Evolutionary conservation across 2,888 invertebrate species (phyloP).

Genomic region (Agrochola lychnidis): DNA sequence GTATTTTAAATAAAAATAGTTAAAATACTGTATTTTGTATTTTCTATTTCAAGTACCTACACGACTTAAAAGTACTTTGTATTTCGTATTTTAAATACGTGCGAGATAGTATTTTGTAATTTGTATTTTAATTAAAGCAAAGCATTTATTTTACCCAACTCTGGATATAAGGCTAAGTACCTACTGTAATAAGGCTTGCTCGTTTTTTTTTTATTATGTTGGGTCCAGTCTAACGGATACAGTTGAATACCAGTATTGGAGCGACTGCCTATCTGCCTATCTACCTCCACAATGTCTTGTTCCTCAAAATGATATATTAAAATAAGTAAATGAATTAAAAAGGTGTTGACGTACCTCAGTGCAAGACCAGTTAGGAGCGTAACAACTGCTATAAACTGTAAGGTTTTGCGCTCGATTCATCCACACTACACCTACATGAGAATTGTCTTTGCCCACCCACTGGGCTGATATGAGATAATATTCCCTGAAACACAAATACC

Average conservation of each 20-base stretch:
- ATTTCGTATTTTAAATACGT: too few species aligned
- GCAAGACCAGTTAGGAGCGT: constrained; percentile 95
- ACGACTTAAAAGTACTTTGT: too few species aligned
- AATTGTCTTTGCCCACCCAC: constrained; percentile 95
- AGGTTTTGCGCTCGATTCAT: constrained; percentile 98
- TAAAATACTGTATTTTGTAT: too few species aligned
- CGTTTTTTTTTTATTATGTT: background rate
- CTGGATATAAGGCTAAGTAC: too few species aligned
- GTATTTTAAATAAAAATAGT: too few species aligned
- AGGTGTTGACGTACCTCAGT: constrained; percentile 91
- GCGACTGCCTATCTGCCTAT: background rate
- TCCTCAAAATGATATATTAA: background rate
- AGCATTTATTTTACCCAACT: too few species aligned
- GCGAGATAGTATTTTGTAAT: too few species aligned
- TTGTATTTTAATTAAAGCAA: too few species aligned
- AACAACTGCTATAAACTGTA: constrained; percentile 96
- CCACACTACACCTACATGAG: constrained; percentile 96
- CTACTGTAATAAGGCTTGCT: too few species aligned
- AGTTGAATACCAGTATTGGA: background rate
- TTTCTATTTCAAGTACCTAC: too few species aligned
- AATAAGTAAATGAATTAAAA: background rate
- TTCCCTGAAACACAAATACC: constrained; percentile 91
- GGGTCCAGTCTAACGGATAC: background rate
- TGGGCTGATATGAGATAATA: constrained; percentile 97
- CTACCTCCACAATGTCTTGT: too few species aligned